These are phyloP conservation scores for Stegodyphus dumicola DNA, from an alignment of 1,140 invertebrate species.

Conservation along the genomic window DNA sequence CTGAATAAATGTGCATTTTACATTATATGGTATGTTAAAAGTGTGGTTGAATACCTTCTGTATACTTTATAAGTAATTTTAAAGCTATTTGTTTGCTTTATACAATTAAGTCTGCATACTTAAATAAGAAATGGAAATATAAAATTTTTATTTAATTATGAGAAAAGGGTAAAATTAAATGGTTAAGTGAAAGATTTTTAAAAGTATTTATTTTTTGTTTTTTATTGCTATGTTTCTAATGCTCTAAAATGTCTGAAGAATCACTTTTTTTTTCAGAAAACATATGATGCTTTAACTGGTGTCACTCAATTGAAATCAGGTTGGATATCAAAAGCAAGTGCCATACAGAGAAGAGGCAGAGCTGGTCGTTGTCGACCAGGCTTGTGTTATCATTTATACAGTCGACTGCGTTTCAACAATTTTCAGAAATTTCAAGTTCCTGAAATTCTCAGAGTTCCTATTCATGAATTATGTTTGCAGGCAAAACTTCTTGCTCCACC, in stretches of 20 bases:
- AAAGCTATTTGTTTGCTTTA: too few relatives aligned
- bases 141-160: too few relatives aligned
- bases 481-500: slow-evolving; percentile 85
- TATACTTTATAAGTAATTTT: too few relatives aligned
- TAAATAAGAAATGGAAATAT: too few relatives aligned
- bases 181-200: background rate
- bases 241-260: background rate
- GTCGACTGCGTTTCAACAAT: slow-evolving; percentile 75
- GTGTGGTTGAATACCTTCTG: too few relatives aligned
- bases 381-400: slow-evolving; percentile 81
- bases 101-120: too few relatives aligned
- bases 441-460: slow-evolving; percentile 85
- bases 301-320: slow-evolving; percentile 62
- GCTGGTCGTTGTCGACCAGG: slow-evolving; percentile 88
- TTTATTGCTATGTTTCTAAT: background rate
- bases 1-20: too few relatives aligned
- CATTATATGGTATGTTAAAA: too few relatives aligned
- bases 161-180: background rate
- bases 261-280: slow-evolving; percentile 33
- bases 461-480: slow-evolving; percentile 93
- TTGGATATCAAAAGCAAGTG: slow-evolving; percentile 80
- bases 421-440: slow-evolving; percentile 76
- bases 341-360: slow-evolving; percentile 81
- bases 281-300: slow-evolving; percentile 59
- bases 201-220: background rate